These are phyloP conservation scores for Argopecten irradians DNA, from an alignment of 1,140 invertebrate genomes.

Conservation along the genomic window DNA sequence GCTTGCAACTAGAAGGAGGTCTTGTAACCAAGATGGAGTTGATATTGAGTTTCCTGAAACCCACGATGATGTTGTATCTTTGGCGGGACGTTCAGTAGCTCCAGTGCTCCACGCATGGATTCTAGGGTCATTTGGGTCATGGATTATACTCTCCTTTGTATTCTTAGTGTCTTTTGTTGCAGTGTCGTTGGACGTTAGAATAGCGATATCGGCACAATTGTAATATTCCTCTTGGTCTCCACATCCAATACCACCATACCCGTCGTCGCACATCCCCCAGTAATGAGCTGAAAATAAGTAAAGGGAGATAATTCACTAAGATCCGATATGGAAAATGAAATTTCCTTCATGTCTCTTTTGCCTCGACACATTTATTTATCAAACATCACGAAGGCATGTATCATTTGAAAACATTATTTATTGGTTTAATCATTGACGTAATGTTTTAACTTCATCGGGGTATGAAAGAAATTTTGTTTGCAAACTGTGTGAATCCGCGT, in stretches of 20 bases:
- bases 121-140: neutral
- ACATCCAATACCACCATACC: slow-evolving; percentile 57
- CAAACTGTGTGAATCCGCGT: too few species aligned
- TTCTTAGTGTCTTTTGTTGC: neutral
- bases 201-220: slow-evolving; percentile 66
- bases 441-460: too few species aligned
- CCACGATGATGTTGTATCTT: neutral
- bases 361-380: too few species aligned
- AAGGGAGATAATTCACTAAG: neutral
- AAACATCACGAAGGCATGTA: too few species aligned
- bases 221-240: slow-evolving; percentile 68
- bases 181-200: slow-evolving; percentile 36
- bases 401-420: too few species aligned
- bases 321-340: too few species aligned
- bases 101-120: neutral
- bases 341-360: too few species aligned
- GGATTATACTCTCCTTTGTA: neutral
- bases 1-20: neutral
- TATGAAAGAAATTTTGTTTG: too few species aligned
- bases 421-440: too few species aligned
- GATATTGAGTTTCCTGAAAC: neutral
- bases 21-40: neutral
- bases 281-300: slow-evolving; percentile 54
- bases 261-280: slow-evolving; percentile 59
- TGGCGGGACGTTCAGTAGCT: neutral